Evolutionary conservation across 2,797 vertebrate genomes (phyloP), one percentile per base, ranked within the genome.

Genomic region (Gadopsis marmoratus): DNA sequence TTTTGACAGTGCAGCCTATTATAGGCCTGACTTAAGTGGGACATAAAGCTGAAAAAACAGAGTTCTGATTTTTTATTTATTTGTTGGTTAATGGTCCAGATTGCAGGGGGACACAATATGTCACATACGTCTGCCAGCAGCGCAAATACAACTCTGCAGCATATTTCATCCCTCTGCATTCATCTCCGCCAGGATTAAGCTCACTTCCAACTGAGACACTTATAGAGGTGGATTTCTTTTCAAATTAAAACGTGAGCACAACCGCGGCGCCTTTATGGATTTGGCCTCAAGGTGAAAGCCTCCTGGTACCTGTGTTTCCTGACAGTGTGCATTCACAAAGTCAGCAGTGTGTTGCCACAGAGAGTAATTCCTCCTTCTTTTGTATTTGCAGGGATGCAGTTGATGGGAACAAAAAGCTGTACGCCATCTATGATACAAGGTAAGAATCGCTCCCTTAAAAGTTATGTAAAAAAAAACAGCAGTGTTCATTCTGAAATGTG

Each of bases 351-450:
- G 50, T n/a, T 39, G 7, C 41, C 54, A 70, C 31, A 54, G 11
- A 69, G 64, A 78, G 56, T 88, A 82, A 80, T 67, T 63, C 48
- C 5, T 29, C 35, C 54, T 16, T 48, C 33, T 67, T 81, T 78
- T 93, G 80, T 89, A 84, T 94, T 95, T 92, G 63, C 91, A 99
- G 98, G 97, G 97, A 98, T 58, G 97, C 97, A 47, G 96, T 97
- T 68, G 96, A 97, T 84, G 97, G 97, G 89, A 97, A 98, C 93
- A 97, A 97, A 86, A 97, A 96, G 90, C 92, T 98, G 37, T 97
- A 96, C 61, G 95, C 96, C 74, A 96, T 99, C 93, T 99, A 98
- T 83, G 97, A 98, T 71, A 97, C 97, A 45, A 97, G 97, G 98
- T 99, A 91, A 95, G 96, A 69, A 58, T 37, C 29, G n/a, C 23